These are phyloP conservation scores for Drosophila pseudotalamancana DNA, from an alignment of 2,888 invertebrate species.

Conservation along the genomic window DNA sequence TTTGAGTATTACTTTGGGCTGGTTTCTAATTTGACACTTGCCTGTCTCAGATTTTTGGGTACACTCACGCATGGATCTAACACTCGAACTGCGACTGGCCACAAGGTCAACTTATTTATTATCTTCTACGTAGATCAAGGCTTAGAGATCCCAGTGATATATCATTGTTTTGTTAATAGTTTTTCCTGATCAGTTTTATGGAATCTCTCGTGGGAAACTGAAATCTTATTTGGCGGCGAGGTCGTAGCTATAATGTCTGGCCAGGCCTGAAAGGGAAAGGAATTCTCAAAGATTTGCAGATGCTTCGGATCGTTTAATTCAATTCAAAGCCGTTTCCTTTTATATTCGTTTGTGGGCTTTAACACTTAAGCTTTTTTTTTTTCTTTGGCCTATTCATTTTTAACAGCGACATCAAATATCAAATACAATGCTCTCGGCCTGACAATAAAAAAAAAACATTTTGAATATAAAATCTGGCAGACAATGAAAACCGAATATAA, in stretches of 20 bases:
- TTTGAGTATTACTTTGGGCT: conserved; percentile 3
- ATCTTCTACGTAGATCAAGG: conserved; percentile 21
- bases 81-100: not conserved
- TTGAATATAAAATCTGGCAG: conserved; percentile 52
- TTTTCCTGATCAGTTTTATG: conserved; percentile 25
- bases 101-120: conserved; percentile 40
- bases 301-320: conserved; percentile 27
- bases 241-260: conserved; percentile 32
- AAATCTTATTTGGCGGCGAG: conserved; percentile 21
- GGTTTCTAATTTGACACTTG: conserved; percentile 32
- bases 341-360: conserved; percentile 19
- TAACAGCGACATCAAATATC: conserved; percentile 6
- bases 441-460: conserved; percentile 37
- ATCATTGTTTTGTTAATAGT: conserved; percentile 26
- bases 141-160: conserved; percentile 18
- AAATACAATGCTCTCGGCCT: conserved; percentile 35
- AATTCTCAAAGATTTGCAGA: conserved; percentile 28
- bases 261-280: conserved; percentile 42
- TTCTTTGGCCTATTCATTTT: conserved; percentile 5
- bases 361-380: conserved; percentile 8
- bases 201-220: conserved; percentile 44
- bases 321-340: conserved; percentile 40
- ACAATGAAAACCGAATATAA: conserved; percentile 56
- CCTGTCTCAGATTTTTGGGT: conserved; percentile 6
- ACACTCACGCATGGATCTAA: conserved; percentile 15